phyloP scores from a whole-genome alignment of 2,797 vertebrate species.

The Moxostoma hubbsi region DNA sequence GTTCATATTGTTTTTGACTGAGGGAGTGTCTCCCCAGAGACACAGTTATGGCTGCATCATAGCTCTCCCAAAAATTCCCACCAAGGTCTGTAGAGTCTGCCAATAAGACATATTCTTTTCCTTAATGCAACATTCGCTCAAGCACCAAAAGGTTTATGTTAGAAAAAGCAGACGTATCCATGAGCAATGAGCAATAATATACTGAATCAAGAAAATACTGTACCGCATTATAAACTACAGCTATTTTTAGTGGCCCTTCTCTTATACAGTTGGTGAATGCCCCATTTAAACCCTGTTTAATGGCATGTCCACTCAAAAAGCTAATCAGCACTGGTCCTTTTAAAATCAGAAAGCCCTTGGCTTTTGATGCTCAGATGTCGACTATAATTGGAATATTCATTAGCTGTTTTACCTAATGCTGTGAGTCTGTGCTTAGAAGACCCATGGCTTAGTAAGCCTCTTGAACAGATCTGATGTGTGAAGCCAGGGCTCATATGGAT shows the following conservation, averaged over 20 bases:
- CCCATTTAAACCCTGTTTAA: conserved; percentile 5
- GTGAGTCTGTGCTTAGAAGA: background rate
- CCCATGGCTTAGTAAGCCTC: background rate
- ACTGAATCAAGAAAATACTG: too few species aligned
- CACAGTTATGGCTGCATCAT: background rate
- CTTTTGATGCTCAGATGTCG: background rate
- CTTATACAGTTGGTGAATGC: background rate
- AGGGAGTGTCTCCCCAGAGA: background rate
- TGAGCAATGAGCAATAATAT: too few species aligned
- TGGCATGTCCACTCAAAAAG: background rate
- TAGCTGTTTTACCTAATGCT: background rate
- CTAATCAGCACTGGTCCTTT: conserved; percentile 12
- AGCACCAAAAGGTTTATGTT: too few species aligned
- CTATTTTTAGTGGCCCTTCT: background rate
- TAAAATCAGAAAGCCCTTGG: conserved; percentile 12
- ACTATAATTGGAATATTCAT: conserved; percentile 27
- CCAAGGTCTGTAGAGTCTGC: background rate
- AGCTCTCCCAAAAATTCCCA: background rate
- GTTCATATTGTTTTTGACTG: too few species aligned
- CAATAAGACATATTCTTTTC: background rate
- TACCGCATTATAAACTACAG: background rate
- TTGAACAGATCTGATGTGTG: background rate
- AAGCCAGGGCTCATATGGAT: background rate
- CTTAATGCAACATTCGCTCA: too few species aligned
- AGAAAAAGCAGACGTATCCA: too few species aligned